These are phyloP conservation scores for Nyctibius grandis DNA, from an alignment of 2,797 vertebrate species.

Conservation along the genomic window DNA sequence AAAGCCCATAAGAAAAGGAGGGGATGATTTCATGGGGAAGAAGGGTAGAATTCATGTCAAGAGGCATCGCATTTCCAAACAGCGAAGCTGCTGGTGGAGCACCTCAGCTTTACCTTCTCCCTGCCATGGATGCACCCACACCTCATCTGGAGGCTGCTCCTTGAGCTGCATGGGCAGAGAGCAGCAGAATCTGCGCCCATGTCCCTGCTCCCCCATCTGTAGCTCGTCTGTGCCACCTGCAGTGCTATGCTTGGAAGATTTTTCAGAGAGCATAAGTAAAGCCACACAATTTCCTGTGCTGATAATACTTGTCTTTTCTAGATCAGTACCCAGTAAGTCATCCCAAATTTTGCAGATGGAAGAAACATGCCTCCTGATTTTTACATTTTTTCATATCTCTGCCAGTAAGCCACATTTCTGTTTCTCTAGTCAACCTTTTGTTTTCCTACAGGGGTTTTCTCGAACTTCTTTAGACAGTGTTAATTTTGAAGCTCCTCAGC, in stretches of 20 bases:
- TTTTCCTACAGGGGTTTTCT: background rate
- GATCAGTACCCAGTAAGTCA: background rate
- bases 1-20: background rate
- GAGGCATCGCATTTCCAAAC: background rate
- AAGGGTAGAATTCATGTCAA: background rate
- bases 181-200: background rate
- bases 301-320: background rate
- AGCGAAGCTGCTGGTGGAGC: background rate
- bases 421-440: background rate
- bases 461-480: background rate
- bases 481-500: background rate
- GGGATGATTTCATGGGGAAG: fast-evolving
- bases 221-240: slow-evolving; percentile 26
- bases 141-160: background rate
- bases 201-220: background rate
- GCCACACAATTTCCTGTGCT: background rate
- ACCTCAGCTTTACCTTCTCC: background rate
- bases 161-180: background rate
- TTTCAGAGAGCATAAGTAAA: background rate
- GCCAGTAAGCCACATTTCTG: background rate
- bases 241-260: background rate
- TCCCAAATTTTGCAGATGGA: background rate
- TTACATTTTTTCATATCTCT: background rate
- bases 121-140: background rate
- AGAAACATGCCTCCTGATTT: background rate